Evolutionary conservation across 2,888 invertebrate species (phyloP), one percentile per base, ranked within the genome.

Genomic region (Microdon myrmicae): DNA sequence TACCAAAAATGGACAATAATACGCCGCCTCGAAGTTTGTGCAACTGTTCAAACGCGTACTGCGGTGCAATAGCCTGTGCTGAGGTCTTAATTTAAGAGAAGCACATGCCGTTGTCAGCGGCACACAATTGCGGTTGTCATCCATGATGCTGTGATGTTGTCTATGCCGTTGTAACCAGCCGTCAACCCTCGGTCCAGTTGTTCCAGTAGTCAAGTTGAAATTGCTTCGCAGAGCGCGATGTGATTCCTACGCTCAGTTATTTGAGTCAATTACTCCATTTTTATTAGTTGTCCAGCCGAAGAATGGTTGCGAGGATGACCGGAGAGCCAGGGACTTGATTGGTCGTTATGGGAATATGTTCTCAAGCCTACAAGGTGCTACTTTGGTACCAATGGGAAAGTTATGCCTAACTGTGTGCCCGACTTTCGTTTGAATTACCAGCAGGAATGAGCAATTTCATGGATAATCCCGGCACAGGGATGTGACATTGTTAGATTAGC

Each of bases 1-100:
- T 51, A 58, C 64, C 64, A 64, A 64, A 64, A 64, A 64, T 64
- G 64, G 64, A 53, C 64, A 64, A 58, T 56, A 64, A 56, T 64
- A 28, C 44, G 29, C 37, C 44, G 25, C 26, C 31, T 7, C 29
- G 20, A 37, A 19, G 13, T 26, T 14, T 20, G 13, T 19, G 8
- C 23, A 9, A 35, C 19, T 8, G 8, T 19, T 9, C 22, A 32
- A 14, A n/a, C 3, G 37, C 17, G 8, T n/a, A n/a, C 16, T 9
- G 26, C 26, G 10, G n/a, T n/a, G 5, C 32, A 10, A 13, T 8
- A 5, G 25, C 16, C 10, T 32, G 14, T 10, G 56, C 41, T 64
- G 64, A 64, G 64, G 58, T 64, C 64, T 64, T 64, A 64, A 64
- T 64, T 64, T 64, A 51, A 39, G 64, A 58, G 58, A 64, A 51